Evolutionary conservation across 2,888 invertebrate genomes (phyloP), one percentile per base, ranked within the genome.

Genomic region (Drosophila infuscata): DNA sequence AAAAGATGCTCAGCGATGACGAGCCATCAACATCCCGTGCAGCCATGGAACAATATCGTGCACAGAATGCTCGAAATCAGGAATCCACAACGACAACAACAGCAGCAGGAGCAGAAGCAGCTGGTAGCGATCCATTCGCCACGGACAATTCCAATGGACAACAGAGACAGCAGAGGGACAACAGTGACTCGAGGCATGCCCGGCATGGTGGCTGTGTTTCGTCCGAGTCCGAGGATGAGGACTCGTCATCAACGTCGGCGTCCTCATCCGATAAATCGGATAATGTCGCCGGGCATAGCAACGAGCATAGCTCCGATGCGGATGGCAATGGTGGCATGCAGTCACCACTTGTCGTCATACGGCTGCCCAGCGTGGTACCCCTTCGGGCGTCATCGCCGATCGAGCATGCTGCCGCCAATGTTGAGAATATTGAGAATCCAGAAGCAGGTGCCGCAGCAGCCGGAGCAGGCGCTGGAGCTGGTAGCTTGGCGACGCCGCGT

Each of bases 21-120:
- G 85, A 85, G 38, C 85, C 85, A 7, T 85, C 88, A 30, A 85
- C 85, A 12, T 85, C 85, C 6, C 75, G 88, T 17, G 85, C 88
- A 9, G 85, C 85, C 33, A 74, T 85, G 88, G 85, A 82, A 20
- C 76, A 83, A 8, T 66, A 70, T 43, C 81, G 88, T 9, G 81
- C 84, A n/a, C 71, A 70, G 32, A 62, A 79, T 25, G 82, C 74
- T 4, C 70, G 76, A 35, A 48, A 56, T 29, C 71, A 64, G 20
- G 76, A 76, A 6, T 36, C 30, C 1, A 32, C 59, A 53, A 36
- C 17, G 36, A 17, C 36, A 17, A 36, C 36, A 36, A 17, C 67
- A 33, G 78, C 65, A 9, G 41, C 53, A 33, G 35, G 60, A 33
- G 15, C 65, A 33, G 79, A 69, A 11, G 36, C 51, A 43, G 25